These are phyloP conservation scores for Strigamia maritima DNA, from an alignment of 2,888 invertebrate species.

Conservation along the genomic window DNA sequence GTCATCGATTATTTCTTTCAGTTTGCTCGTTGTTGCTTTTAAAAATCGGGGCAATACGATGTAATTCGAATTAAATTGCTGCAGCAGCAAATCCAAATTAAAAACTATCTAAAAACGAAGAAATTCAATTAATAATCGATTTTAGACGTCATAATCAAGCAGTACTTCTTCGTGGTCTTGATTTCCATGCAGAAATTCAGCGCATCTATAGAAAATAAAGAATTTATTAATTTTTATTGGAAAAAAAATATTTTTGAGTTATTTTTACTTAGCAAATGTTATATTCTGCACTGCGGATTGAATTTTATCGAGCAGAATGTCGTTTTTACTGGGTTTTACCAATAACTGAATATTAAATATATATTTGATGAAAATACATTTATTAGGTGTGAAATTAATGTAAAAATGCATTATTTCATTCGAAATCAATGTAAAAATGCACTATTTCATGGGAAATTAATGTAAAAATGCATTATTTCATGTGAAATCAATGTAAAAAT, in stretches of 20 bases:
- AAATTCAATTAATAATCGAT: background rate
- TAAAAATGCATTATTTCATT: too few species aligned
- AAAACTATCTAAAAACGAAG: slow-evolving; percentile 17
- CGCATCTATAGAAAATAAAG: background rate
- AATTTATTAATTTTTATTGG: background rate
- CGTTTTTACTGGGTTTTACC: background rate
- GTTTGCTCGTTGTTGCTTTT: slow-evolving; percentile 41
- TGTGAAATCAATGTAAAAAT: too few species aligned
- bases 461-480: too few species aligned
- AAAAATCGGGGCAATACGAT: slow-evolving; percentile 43
- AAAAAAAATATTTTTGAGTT: background rate
- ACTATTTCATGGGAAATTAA: too few species aligned
- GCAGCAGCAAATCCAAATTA: slow-evolving; percentile 41
- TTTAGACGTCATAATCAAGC: background rate
- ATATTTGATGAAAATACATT: background rate
- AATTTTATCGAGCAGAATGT: background rate
- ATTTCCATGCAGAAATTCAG: background rate
- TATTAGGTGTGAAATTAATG: too few species aligned
- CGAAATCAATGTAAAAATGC: too few species aligned
- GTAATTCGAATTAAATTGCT: slow-evolving; percentile 43
- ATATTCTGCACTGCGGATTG: background rate
- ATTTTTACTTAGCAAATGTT: background rate
- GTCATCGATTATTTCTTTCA: slow-evolving; percentile 40
- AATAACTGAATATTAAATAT: background rate
- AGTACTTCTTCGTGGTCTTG: background rate